These are phyloP conservation scores for Machaerirhynchus nigripectus DNA, from an alignment of 2,113 vertebrate genomes.

Conservation along the genomic window DNA sequence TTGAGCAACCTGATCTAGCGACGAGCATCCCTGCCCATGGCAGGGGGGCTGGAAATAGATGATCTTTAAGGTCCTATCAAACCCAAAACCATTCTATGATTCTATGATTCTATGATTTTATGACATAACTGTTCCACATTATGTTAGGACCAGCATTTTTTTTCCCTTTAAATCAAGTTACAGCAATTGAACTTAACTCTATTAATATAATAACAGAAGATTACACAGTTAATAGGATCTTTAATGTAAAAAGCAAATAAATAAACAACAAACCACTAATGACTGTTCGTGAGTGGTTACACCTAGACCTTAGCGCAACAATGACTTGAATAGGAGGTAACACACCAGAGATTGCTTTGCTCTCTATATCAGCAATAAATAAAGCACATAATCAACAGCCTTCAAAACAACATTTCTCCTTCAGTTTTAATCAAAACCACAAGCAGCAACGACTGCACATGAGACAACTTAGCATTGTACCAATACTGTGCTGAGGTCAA, in stretches of 20 bases:
- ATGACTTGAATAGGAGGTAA: background rate
- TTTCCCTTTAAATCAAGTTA: background rate
- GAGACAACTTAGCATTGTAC: background rate
- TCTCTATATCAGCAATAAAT: background rate
- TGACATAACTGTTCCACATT: background rate
- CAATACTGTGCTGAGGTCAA: background rate
- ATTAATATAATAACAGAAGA: background rate
- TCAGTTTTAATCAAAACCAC: background rate
- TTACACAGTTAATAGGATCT: background rate
- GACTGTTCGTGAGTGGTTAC: background rate
- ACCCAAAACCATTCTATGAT: background rate
- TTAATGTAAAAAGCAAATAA: background rate
- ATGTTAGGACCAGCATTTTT: background rate
- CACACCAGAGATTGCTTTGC: background rate
- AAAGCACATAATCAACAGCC: background rate
- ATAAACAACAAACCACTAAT: background rate
- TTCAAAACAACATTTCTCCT: background rate
- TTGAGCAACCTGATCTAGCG: background rate
- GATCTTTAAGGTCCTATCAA: background rate
- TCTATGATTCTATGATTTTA: background rate
- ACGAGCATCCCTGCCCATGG: background rate
- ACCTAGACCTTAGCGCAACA: background rate
- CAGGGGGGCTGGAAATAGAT: background rate
- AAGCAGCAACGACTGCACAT: background rate
- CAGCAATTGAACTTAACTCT: background rate